Evolutionary conservation across 2,888 invertebrate genomes (phyloP).

Genomic region (Homarus gammarus): DNA sequence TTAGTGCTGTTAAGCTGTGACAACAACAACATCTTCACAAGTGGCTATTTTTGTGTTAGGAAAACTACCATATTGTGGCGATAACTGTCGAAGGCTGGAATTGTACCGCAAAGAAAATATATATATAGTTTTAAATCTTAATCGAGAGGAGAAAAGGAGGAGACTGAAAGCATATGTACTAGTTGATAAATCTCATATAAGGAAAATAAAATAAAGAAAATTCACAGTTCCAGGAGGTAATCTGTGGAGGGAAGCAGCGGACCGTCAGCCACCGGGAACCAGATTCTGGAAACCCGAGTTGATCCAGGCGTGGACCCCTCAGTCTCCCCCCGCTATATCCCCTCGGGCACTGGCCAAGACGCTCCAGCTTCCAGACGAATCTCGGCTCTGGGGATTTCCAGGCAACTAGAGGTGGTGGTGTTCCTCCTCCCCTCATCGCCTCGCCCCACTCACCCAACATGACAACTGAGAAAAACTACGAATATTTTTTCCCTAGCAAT

Average conservation of each 20-base stretch:
- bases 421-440: too few relatives aligned
- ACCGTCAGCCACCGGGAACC: constrained; percentile 1
- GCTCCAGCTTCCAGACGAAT: neutral
- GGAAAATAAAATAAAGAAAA: too few relatives aligned
- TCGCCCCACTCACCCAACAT: too few relatives aligned
- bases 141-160: too few relatives aligned
- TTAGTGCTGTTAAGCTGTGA: neutral
- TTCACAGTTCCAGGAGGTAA: neutral
- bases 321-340: constrained; percentile 19
- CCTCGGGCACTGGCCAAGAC: constrained; percentile 29
- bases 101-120: too few relatives aligned
- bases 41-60: constrained; percentile 25
- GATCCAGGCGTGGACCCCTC: constrained; percentile 7
- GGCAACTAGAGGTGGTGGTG: neutral
- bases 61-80: constrained; percentile 25
- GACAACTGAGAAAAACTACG: too few relatives aligned
- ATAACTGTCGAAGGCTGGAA: too few relatives aligned
- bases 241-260: neutral
- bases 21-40: neutral
- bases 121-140: too few relatives aligned
- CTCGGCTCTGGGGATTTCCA: constrained; percentile 5
- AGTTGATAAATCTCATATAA: neutral
- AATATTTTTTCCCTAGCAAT: too few relatives aligned
- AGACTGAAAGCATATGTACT: too few relatives aligned
- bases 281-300: constrained; percentile 20